Evolutionary conservation across 2,113 vertebrate species (phyloP), one percentile per base, ranked within the genome.

Genomic region (Lucifuga dentata): DNA sequence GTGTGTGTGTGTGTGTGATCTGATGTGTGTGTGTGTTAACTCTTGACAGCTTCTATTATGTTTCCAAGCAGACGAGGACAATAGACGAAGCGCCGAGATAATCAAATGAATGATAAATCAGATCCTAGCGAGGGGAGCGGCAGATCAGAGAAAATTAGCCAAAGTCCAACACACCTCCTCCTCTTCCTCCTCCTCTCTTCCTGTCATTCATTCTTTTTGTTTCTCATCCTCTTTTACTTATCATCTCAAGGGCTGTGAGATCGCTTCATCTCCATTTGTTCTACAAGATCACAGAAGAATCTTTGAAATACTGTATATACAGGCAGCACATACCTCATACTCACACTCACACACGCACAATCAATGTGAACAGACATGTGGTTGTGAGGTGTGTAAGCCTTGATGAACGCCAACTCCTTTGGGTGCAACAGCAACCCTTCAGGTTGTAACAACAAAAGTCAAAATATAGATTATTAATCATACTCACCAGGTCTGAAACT

Each of bases 381-480:
- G 11, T 11, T 40, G 33, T 24, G 10, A 35, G n/a, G 56, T 57
- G 51, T 51, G 24, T 46, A 39, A 49, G 40, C 36, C 73, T 24
- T 60, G 63, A 80, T 57, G 46, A 68, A 12, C 36, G 5, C 40
- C 24, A 16, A 33, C 35, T 78, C 49, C 40, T 13, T 20, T 36
- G 32, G 52, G 43, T 75, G 51, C 59, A 41, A 67, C 63, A 45
- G 38, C 35, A 78, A 15, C 59, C 70, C 70, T 74, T 78, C 62
- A 51, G 55, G 36, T 68, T 35, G 60, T 24, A 56, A 57, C 77
- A 81, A 58, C 61, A 74, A 76, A 79, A 71, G 74, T 80, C 76
- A 73, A 40, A 69, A 17, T 80, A 80, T 82, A 60, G 78, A 86
- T 84, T 44, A 49, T 68, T 73, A 50, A 66, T 75, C 58, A 55